Evolutionary conservation across 2,888 invertebrate species (phyloP), one percentile per base, ranked within the genome.

Genomic region (Exocentrus adspersus): DNA sequence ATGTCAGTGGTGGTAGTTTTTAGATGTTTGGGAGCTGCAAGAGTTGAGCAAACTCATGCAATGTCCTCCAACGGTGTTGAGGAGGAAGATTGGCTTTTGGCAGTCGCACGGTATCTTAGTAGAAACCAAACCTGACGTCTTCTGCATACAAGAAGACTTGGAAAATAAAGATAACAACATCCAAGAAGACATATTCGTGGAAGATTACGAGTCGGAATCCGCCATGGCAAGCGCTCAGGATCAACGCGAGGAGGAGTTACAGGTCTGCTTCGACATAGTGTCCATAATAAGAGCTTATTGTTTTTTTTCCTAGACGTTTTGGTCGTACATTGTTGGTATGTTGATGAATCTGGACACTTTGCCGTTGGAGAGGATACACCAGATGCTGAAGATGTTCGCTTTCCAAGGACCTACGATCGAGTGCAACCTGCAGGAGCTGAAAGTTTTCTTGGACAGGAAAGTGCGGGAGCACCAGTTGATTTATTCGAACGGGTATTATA

Each of bases 311-410:
- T 78, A 88, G 87, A 89, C 91, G 46, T 96, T 97, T 82, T 98
- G 98, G 98, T 94, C 96, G 0, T 98, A 97, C 78, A 96, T 98
- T 74, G 93, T 95, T 46, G 97, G 97, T 14, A 98, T 98, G 98
- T 83, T 98, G 61, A 96, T 96, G 9, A 98, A 98, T 85, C 85
- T 98, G 69, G 96, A 97, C 76, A 93, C 93, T 0, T 85, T 97
- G 78, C 93, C 96, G 0, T 84, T 97, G 69, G 97, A 97, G 73
- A 86, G 97, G 57, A 97, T 98, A 74, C 95, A 97, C 82, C 94
- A 95, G 79, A 97, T 97, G 96, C 82, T 98, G 65, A 95, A 95
- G 81, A 93, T 97, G 91, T 98, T 98, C 85, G 96, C 96, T 1
- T 94, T 95, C 30, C 95, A 95, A 84, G 95, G 95, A 7, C 93